Evolutionary conservation across 2,888 invertebrate genomes (phyloP).

Genomic region (Xestoiulus laeticollis): DNA sequence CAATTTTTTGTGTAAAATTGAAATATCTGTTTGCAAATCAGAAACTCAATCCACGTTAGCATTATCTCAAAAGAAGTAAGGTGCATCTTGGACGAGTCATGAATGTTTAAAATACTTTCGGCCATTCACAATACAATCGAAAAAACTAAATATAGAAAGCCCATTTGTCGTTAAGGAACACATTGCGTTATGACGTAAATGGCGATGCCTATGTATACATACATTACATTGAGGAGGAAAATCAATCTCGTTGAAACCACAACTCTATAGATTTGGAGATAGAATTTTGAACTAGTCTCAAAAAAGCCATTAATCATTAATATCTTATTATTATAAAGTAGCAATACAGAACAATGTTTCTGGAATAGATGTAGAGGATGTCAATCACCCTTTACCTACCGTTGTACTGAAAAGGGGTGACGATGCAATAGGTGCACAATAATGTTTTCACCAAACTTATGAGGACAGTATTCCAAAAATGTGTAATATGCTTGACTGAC

Average conservation of each 20-base stretch:
- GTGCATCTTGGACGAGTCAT: background rate
- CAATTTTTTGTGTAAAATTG: background rate
- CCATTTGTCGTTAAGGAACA: conserved; percentile 11
- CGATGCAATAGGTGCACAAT: too few relatives aligned
- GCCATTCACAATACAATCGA: background rate
- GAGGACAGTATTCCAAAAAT: too few relatives aligned
- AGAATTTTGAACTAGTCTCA: background rate
- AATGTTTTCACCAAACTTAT: too few relatives aligned
- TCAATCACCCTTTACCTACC: background rate
- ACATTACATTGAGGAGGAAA: background rate
- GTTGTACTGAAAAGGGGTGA: too few relatives aligned
- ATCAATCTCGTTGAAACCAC: background rate
- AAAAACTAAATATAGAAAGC: conserved; percentile 14
- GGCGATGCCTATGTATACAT: background rate
- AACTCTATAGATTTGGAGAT: background rate
- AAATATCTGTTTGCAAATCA: background rate
- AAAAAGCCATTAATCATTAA: conserved; percentile 5
- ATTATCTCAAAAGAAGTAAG: background rate
- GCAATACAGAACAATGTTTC: background rate
- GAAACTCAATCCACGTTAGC: background rate
- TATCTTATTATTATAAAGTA: background rate
- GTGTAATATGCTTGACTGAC: too few relatives aligned
- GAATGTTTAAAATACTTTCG: background rate
- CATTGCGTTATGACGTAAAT: background rate
- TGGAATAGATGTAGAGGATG: background rate